Evolutionary conservation across 2,797 vertebrate genomes (phyloP), one percentile per base, ranked within the genome.

Genomic region (Gobionotothen gibberifrons): DNA sequence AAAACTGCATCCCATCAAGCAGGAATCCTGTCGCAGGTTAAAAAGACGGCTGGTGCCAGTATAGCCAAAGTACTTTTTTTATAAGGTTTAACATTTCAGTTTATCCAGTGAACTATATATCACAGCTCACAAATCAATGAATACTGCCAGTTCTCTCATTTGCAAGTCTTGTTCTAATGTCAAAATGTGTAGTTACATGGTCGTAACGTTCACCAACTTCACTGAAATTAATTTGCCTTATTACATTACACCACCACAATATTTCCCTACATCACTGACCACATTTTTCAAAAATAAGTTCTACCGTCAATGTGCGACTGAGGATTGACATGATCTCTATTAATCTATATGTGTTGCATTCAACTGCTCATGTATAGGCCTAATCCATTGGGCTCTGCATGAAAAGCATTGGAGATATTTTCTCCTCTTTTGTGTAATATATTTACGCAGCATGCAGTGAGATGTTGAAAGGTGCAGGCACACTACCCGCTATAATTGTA

Each of bases 141-240:
- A 66, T 10, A 11, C n/a, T 72, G 32, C 22, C 22, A 59, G 9
- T 22, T 52, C 29, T 57, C 5, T 55, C 12, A 44, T 67, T 54
- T 62, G 16, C 16, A 47, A 53, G 9, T 40, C 11, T 39, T 4
- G 9, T 29, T 7, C 1, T 14, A n/a, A 72, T 56, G 47, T 70
- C 29, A 8, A 49, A 36, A 72, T 66, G 60, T 21, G 56, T 40
- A 15, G 42, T 52, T 59, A 69, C 60, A 54, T 62, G 63, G 47
- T 64, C 54, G 72, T 8, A 51, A 81, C 48, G 63, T 32, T 46
- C 29, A 7, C 29, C 57, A 12, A 42, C n/a, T 57, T 64, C 40
- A 29, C 21, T 53, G 39, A 72, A 75, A 72, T 58, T 1, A 63
- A 76, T 76, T 57, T 71, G 29, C 15, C 64, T 22, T 55, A 63